Evolutionary conservation across 2,888 invertebrate species (phyloP).

Genomic region (Ochropleura plecta): DNA sequence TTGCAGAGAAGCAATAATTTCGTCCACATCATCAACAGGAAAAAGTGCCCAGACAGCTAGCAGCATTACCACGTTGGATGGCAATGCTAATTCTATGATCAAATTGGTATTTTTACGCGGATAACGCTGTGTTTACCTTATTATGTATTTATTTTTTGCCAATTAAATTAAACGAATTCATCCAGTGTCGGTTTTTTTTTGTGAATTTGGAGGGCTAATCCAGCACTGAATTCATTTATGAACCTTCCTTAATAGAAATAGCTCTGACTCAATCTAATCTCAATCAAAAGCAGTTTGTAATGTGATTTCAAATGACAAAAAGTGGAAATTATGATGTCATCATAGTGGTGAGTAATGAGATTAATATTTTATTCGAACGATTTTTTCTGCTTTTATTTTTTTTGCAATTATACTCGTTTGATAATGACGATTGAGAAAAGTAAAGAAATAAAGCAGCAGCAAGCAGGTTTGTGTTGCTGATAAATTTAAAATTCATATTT

Average conservation of each 20-base stretch:
- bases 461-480: not conserved
- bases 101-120: not conserved
- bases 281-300: not conserved
- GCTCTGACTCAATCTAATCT: not conserved
- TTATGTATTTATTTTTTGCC: not conserved
- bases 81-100: too few relatives aligned
- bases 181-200: too few relatives aligned
- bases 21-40: too few relatives aligned
- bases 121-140: not conserved
- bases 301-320: constrained; percentile 10
- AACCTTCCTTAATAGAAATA: too few relatives aligned
- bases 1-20: too few relatives aligned
- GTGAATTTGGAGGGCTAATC: too few relatives aligned
- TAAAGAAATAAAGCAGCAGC: not conserved
- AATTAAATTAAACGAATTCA: too few relatives aligned
- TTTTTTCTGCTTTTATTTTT: constrained; percentile 27
- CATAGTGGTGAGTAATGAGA: not conserved
- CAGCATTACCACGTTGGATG: too few relatives aligned
- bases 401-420: not conserved
- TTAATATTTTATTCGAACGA: not conserved
- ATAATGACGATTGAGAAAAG: not conserved
- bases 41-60: too few relatives aligned
- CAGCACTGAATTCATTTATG: too few relatives aligned
- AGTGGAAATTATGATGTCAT: constrained; percentile 40
- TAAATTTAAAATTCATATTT: constrained; percentile 15